A percentile compares a stretch with the other conserved stretches of the same genome.
Evolutionary conservation across 2,797 vertebrate species (phyloP).

Genomic region (Percopsis omiscomaycus): DNA sequence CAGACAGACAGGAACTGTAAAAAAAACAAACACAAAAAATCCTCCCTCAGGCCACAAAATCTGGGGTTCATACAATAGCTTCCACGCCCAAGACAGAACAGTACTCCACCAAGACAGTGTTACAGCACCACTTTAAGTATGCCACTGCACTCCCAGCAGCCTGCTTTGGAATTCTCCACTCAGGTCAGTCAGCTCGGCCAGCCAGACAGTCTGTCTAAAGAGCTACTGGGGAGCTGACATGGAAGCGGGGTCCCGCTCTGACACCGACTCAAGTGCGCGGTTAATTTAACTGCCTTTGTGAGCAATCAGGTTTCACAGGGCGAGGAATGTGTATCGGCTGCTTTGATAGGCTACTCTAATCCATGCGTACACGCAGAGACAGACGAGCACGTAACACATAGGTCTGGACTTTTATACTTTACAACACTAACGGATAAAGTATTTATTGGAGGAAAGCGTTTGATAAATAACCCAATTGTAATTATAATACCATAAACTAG

Average conservation of each 20-base stretch:
- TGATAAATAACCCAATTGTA: no score
- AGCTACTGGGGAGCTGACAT: constrained; percentile 21
- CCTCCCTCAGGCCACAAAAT: constrained; percentile 53
- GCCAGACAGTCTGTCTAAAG: constrained; percentile 14
- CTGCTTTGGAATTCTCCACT: constrained; percentile 13
- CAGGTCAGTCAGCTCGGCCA: constrained; percentile 1
- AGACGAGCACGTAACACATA: no score
- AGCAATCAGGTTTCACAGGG: no score
- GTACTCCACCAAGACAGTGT: constrained; percentile 12
- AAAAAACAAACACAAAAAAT: constrained; percentile 46
- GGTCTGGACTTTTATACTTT: no score
- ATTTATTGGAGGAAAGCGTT: no score
- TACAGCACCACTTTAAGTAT: constrained; percentile 14
- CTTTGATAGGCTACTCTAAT: no score
- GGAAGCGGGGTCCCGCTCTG: constrained; percentile 28
- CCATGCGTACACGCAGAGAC: no score
- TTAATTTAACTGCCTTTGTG: constrained; percentile 13
- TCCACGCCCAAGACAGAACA: constrained; percentile 43
- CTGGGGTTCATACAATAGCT: constrained; percentile 54
- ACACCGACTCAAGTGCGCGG: constrained; percentile 6
- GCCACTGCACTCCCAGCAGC: constrained; percentile 29
- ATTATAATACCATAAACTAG: no score
- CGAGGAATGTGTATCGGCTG: no score
- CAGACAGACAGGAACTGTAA: constrained; percentile 16
- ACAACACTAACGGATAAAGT: no score